These are phyloP conservation scores for Chymomyza procnemis DNA, from an alignment of 2,888 invertebrate genomes.

Conservation along the genomic window DNA sequence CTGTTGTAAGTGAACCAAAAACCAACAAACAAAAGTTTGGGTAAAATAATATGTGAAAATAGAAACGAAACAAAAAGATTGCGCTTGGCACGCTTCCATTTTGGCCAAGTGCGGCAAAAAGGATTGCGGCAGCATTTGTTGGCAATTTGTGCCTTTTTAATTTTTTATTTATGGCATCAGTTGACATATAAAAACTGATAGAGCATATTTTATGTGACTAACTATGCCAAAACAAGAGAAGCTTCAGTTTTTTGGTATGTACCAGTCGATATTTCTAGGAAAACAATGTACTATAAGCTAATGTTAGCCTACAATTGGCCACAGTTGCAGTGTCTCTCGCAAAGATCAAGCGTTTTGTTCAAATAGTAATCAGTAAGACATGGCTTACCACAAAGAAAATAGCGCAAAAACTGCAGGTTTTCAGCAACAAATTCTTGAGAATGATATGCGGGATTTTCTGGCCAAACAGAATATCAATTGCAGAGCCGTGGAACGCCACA, in stretches of 20 bases:
- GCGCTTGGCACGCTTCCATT: slow-evolving; percentile 70
- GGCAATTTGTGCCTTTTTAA: slow-evolving; percentile 11
- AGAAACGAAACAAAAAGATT: slow-evolving; percentile 17
- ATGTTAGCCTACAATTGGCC: no score
- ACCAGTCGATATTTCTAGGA: no score
- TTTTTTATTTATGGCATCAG: neutral
- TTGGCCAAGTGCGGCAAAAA: slow-evolving; percentile 48
- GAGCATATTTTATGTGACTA: neutral
- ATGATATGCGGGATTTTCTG: no score
- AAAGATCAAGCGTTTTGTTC: no score
- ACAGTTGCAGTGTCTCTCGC: no score
- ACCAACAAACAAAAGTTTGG: slow-evolving; percentile 1
- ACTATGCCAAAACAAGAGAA: neutral
- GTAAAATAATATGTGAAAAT: slow-evolving; percentile 10
- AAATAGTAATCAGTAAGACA: no score
- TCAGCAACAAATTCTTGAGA: no score
- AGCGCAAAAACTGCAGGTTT: no score
- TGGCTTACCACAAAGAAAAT: no score
- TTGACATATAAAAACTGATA: slow-evolving; percentile 17
- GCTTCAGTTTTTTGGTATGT: neutral
- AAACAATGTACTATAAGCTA: no score
- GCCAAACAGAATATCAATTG: no score
- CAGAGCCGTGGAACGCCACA: no score
- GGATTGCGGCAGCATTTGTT: slow-evolving; percentile 30
- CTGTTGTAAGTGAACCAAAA: slow-evolving; percentile 8